These are phyloP conservation scores for Microctonus brassicae DNA, from an alignment of 2,888 invertebrate species.

Conservation along the genomic window DNA sequence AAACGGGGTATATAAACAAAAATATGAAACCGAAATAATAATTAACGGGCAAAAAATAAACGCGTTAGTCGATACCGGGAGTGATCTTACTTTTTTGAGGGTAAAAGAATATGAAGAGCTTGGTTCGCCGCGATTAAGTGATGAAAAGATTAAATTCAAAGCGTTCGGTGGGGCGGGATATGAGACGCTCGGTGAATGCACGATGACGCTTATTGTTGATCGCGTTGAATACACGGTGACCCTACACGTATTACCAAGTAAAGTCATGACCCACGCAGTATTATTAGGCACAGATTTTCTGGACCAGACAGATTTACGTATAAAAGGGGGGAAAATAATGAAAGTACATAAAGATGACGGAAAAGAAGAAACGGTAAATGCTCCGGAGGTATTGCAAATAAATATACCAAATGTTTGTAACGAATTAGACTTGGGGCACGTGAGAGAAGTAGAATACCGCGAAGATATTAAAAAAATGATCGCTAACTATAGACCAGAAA, in stretches of 20 bases:
- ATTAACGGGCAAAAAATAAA: conserved; percentile 19
- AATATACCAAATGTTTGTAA: conserved; percentile 1
- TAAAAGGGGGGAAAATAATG: no score
- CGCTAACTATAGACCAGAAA: conserved; percentile 46
- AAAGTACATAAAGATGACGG: no score
- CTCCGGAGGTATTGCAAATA: conserved; percentile 35
- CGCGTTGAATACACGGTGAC: neutral
- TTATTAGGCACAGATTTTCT: no score
- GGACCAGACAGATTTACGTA: no score
- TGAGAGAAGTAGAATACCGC: neutral
- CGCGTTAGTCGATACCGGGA: conserved; percentile 40
- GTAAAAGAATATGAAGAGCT: conserved; percentile 30
- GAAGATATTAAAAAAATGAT: conserved; percentile 41
- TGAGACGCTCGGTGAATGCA: conserved; percentile 29
- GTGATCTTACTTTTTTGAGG: conserved; percentile 28
- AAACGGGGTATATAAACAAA: no score
- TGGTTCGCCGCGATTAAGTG: conserved; percentile 25
- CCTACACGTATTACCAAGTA: no score
- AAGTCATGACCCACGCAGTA: no score
- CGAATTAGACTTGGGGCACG: conserved; percentile 17
- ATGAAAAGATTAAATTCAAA: conserved; percentile 16
- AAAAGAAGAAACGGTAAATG: no score
- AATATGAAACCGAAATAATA: conserved; percentile 14
- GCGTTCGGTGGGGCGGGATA: conserved; percentile 33
- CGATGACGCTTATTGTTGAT: conserved; percentile 9